Base-by-base conservation (phyloP, 2,113 vertebrate genomes). In the Hirundichthys speculiger region DNA sequence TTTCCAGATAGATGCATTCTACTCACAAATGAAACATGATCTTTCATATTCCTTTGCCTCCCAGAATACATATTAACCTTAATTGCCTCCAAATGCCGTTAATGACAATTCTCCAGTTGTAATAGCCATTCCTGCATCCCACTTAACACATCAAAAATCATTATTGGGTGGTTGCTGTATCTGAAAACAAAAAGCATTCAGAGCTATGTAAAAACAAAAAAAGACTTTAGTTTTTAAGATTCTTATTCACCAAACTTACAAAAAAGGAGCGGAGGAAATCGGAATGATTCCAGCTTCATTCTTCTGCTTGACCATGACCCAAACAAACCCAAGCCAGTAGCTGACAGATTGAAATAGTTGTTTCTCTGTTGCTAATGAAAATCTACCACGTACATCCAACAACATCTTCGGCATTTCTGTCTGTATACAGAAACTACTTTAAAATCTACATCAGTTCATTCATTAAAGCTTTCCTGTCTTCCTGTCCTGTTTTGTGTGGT, bases 31-130 rank as follows among this genome's bases (percentile, higher is more conserved):
- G 6, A 47, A 60, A 20, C 7, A 46, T 13, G 25, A 15, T 13
- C 27, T 60, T 13, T 60, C 25, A 60, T 12, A 34, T 34, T 18
- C 43, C 22, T 14, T 25, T 47, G 13, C 11, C 47, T 47, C 42
- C 43, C 57, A 60, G 42, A 43, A 25, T 47, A 47, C 13, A 47
- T 47, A 21, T 47, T 34, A 9, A 47, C 18, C 18, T 13, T 20
- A n/a, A n/a, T n/a, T 21, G 12, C 52, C 15, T 60, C 10, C 19
- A 70, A 48, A 62, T 70, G 27, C 6, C 42, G 18, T 48, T 38
- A 25, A 3, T 50, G 57, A 69, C 58, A 20, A 30, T 54, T 62
- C 67, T 41, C 54, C 14, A 34, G 11, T 63, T 43, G 13, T 34
- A 42, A 16, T 43, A 30, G 22, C 15, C n/a, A n/a, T n/a, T n/a